A percentile compares a stretch with the other conserved stretches of the same genome.
These are phyloP conservation scores for Pogonomyrmex californicus DNA, from an alignment of 1,140 invertebrate genomes.

Conservation along the genomic window DNA sequence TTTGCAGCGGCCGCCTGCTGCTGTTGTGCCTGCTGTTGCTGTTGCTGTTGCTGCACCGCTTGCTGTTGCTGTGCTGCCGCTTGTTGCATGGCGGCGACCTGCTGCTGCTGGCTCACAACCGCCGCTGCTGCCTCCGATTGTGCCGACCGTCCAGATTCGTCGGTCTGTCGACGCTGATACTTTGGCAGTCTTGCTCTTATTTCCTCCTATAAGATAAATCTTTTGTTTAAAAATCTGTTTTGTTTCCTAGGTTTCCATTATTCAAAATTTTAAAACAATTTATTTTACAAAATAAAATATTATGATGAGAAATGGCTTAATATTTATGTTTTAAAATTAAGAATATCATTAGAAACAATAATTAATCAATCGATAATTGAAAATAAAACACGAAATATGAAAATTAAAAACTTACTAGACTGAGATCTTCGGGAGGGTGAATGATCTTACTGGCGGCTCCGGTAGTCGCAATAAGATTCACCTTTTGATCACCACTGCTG, in stretches of 20 bases:
- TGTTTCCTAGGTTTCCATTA: background rate
- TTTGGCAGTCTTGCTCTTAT: constrained; percentile 92
- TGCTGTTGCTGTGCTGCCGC: constrained; percentile 78
- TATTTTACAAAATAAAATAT: background rate
- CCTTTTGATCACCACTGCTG: constrained; percentile 88
- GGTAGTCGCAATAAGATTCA: constrained; percentile 92
- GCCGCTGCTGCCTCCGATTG: constrained; percentile 87
- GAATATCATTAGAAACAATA: background rate
- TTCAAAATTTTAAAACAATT: background rate
- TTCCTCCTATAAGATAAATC: constrained; percentile 90
- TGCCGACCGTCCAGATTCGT: constrained; percentile 85
- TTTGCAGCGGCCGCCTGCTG: constrained; percentile 78
- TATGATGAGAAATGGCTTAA: background rate
- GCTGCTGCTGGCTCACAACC: constrained; percentile 82
- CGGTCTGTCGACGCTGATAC: constrained; percentile 89
- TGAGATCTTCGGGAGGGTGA: constrained; percentile 97
- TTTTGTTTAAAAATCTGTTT: constrained; percentile 4
- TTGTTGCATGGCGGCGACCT: constrained; percentile 83
- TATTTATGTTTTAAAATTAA: background rate
- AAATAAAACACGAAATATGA: background rate
- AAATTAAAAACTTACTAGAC: constrained; percentile 88
- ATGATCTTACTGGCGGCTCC: constrained; percentile 96
- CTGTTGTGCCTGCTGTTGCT: constrained; percentile 78
- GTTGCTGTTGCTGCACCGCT: constrained; percentile 81
- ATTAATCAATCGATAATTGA: background rate